A percentile compares a stretch with the other conserved stretches of the same genome.
phyloP scores from a whole-genome alignment of 2,888 invertebrate species.

The Tiliacea aurago region DNA sequence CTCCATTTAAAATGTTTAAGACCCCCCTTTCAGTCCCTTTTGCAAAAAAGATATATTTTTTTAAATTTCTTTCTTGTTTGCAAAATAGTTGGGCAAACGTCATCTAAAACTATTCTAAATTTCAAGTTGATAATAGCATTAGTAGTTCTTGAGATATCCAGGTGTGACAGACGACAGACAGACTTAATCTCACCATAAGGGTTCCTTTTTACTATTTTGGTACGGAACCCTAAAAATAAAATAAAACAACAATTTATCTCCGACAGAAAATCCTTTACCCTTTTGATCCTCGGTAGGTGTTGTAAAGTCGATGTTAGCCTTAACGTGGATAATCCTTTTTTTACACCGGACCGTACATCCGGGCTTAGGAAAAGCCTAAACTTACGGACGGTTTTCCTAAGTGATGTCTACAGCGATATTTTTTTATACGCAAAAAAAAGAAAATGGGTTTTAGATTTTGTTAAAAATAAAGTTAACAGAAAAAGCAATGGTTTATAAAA shows the following conservation, averaged over 20 bases:
- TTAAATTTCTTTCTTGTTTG: too few species aligned
- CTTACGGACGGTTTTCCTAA: constrained; percentile 29
- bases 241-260: constrained; percentile 28
- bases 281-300: constrained; percentile 43
- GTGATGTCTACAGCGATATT: constrained; percentile 24
- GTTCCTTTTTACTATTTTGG: too few species aligned
- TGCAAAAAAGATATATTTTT: too few species aligned
- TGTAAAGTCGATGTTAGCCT: constrained; percentile 49
- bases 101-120: too few species aligned
- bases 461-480: constrained; percentile 25
- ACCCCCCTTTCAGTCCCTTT: too few species aligned
- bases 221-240: too few species aligned
- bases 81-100: too few species aligned
- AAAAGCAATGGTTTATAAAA: not conserved
- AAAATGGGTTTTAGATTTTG: constrained; percentile 24
- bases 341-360: constrained; percentile 52
- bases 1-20: too few species aligned
- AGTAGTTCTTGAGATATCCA: too few species aligned
- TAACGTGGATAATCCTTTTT: constrained; percentile 57
- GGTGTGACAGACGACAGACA: too few species aligned
- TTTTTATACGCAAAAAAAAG: constrained; percentile 33
- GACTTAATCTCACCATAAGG: too few species aligned
- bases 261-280: constrained; percentile 39
- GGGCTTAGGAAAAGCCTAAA: constrained; percentile 37
- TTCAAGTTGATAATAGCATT: too few species aligned